A percentile compares a stretch with the other conserved stretches of the same genome.
Conservation (phyloP, 2,113 vertebrate species). For the Platichthys stellatus region DNA sequence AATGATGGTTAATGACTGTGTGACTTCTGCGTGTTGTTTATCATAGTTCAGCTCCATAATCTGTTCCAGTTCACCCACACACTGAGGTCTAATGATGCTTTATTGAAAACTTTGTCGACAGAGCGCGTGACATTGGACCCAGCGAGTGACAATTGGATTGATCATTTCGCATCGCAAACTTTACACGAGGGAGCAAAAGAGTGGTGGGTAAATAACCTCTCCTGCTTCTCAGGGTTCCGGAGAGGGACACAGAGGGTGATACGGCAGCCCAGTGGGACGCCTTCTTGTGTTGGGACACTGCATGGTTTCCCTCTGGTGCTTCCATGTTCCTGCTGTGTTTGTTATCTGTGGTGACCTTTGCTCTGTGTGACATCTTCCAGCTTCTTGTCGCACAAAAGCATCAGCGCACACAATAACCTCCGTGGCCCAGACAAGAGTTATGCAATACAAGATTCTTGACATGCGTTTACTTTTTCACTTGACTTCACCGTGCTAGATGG, state of each 20-base stretch:
- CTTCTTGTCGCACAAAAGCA: background rate
- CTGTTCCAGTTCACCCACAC: constrained; percentile 63
- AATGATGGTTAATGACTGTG: constrained; percentile 72
- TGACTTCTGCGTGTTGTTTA: constrained; percentile 64
- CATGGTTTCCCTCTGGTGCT: background rate
- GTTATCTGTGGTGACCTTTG: background rate
- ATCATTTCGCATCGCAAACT: constrained; percentile 59
- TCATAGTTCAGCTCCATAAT: constrained; percentile 65
- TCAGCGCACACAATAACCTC: background rate
- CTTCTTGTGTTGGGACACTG: no score
- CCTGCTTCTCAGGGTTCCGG: constrained; percentile 4
- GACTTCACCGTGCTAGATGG: background rate
- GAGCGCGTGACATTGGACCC: constrained; percentile 62
- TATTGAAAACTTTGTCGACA: constrained; percentile 76
- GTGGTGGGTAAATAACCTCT: constrained; percentile 36
- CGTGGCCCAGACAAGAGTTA: background rate
- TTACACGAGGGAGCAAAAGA: constrained; percentile 52
- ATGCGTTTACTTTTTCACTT: background rate
- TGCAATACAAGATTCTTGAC: background rate
- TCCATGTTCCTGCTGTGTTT: background rate
- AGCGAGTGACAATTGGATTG: constrained; percentile 44
- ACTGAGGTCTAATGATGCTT: constrained; percentile 67
- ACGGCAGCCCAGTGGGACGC: background rate
- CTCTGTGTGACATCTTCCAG: background rate
- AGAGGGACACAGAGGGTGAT: background rate